phyloP scores from a whole-genome alignment of 1,140 invertebrate genomes.

The Drosophila tsacasi region DNA sequence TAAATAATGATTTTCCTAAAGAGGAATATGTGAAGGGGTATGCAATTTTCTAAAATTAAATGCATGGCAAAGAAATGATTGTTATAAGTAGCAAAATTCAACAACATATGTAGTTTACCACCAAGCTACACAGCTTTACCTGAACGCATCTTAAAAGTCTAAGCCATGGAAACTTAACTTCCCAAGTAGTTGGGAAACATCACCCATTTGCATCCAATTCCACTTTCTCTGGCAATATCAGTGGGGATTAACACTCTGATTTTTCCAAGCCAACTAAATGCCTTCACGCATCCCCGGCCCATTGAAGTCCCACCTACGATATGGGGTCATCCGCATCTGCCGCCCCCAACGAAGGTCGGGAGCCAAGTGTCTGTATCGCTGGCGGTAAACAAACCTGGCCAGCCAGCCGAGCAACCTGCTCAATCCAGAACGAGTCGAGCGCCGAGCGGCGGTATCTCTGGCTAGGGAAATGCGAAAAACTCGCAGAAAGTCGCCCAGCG shows the following conservation, averaged over 20 bases:
- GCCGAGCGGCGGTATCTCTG: conserved; percentile 28
- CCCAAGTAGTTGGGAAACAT: background rate
- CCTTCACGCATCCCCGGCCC: conserved; percentile 26
- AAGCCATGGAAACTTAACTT: too few relatives aligned
- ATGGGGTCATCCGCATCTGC: conserved; percentile 8
- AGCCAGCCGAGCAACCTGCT: conserved; percentile 17
- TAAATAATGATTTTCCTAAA: too few relatives aligned
- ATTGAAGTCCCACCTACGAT: background rate
- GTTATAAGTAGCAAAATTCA: background rate
- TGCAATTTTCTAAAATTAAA: background rate
- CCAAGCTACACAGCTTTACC: too few relatives aligned
- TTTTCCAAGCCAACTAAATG: conserved; percentile 32
- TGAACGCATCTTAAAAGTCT: background rate
- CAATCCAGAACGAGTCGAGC: conserved; percentile 15
- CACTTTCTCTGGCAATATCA: background rate
- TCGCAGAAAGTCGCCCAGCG: conserved; percentile 31
- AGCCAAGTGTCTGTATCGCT: conserved; percentile 16
- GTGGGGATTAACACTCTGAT: background rate
- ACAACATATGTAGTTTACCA: background rate
- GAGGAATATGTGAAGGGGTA: background rate
- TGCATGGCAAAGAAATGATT: background rate
- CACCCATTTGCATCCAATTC: too few relatives aligned
- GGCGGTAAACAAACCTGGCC: conserved; percentile 16
- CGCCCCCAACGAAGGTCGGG: conserved; percentile 30
- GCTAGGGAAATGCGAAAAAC: conserved; percentile 36